phyloP scores from a whole-genome alignment of 2,113 vertebrate species.

The Tympanuchus pallidicinctus region DNA sequence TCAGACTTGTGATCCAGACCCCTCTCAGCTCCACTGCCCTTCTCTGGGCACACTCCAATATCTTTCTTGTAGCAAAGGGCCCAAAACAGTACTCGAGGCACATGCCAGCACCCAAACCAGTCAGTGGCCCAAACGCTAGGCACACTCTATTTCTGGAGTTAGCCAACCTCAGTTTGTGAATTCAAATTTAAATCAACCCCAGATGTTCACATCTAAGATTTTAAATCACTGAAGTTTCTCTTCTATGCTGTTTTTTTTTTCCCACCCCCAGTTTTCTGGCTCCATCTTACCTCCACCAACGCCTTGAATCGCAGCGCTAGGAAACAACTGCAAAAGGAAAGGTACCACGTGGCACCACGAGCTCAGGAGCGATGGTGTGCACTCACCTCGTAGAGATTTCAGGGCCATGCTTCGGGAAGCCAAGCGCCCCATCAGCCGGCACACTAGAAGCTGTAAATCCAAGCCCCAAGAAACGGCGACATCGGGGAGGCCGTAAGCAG shows the following conservation, averaged over 20 bases:
- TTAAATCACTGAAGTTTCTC: neutral
- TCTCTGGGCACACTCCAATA: no score
- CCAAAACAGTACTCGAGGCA: no score
- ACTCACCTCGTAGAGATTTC: slow-evolving; percentile 85
- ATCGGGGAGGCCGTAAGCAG: slow-evolving; percentile 91
- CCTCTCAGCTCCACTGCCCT: no score
- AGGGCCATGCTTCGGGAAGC: slow-evolving; percentile 91
- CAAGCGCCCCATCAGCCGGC: slow-evolving; percentile 92
- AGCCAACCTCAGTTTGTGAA: neutral
- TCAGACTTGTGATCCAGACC: no score
- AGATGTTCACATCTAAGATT: neutral
- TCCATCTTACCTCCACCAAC: neutral
- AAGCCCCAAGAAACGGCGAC: slow-evolving; percentile 94
- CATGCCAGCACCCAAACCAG: no score
- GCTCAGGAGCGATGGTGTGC: fast-evolving
- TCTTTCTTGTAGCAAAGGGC: no score
- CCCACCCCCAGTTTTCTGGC: neutral
- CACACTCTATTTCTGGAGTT: neutral
- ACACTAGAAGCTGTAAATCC: slow-evolving; percentile 94
- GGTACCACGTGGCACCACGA: fast-evolving
- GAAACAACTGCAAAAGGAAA: neutral
- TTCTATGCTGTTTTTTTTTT: neutral
- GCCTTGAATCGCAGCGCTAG: neutral
- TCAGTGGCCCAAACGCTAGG: neutral
- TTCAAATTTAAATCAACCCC: neutral